Base-by-base conservation (phyloP, 2,113 vertebrate genomes). In the Ochotona curzoniae region DNA sequence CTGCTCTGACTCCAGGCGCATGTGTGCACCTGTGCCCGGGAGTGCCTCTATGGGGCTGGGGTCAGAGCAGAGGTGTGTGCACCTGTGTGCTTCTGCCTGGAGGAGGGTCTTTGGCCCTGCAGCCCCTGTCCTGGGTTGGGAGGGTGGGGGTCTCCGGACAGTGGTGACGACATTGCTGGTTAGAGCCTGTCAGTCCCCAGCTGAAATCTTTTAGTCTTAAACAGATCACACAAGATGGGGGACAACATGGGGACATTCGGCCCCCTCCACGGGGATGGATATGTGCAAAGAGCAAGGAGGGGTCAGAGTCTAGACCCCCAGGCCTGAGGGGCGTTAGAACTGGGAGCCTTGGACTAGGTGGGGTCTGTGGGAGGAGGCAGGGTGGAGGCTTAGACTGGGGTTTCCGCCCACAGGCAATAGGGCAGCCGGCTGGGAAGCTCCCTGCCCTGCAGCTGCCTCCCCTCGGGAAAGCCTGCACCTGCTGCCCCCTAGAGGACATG, bases 401-500 rank as follows among this genome's bases (percentile, higher is more conserved):
- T 82, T 51, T 82, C 44, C 25, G 54, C 73, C 9, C 4, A 9
- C 7, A 14, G 6, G 25, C 51, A 7, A 0, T 1, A 9, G 49
- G 32, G n/a, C 54, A 32, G 12, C 49, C 51, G 21, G 54, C 89
- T 9, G 23, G 79, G 67, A 87, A 85, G 61, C 44, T n/a, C 74
- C 73, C 66, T 44, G 30, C 32, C 18, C 18, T 8, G 14, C 0
- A 0, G 2, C 26, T 3, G 35, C 32, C 47, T 89, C 75, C 69
- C 49, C 47, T 17, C 69, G n/a, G 85, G 74, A 95, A 96, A 88
- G 70, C 78, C 96, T 93, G 78, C 13, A 14, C 90, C 76, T 96
- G 96, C 91, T 95, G 97, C 95, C 96, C 96, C 94, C 96, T 97
- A 91, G 97, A 80, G 97, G 97, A 92, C 78, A 44, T 26, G 64